Base-by-base conservation (phyloP, 35 echinoderm and acorn worm genomes). In the Apostichopus japonicus region DNA sequence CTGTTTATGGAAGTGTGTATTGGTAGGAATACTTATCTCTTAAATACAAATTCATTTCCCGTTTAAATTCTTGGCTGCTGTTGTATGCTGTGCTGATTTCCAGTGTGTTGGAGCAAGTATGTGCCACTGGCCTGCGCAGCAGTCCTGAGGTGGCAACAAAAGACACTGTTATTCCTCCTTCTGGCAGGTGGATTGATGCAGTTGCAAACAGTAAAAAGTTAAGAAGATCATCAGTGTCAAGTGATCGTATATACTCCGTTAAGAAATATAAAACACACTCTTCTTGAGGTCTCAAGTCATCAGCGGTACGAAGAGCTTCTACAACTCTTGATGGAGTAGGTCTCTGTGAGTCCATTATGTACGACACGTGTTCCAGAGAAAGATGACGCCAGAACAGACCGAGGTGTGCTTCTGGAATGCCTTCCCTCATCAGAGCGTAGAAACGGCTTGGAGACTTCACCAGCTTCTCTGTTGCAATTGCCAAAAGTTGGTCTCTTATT, bases 131-230 rank as follows among this genome's bases (percentile, higher is more conserved):
- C 27, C 79, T 14, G 10, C 54, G n/a, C 15, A 53, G 19, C 13
- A 82, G 5, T 13, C 79, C 79, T 6, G 54, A 10, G 10, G 27
- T 55, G 54, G 21, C 79, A 82, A 82, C 79, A 51, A 82, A 82
- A 13, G 22, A 19, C 7, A 82, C 23, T 27, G 23, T 82, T 51
- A 82, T 82, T 27, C 79, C 79, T 27, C 27, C 79, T 16, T 55
- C 54, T 17, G 79, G 44, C 79, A 82, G 23, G 25, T 82, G 79
- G 53, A 82, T 82, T 13, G 79, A 82, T 17, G 21, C 79, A 53
- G 79, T 82, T 5, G 27, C 79, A 82, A 82, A 82, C 21, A 82
- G n/a, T 5, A 82, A 24, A 55, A 82, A 82, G 17, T 82, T 82
- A 11, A 27, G n/a, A 51, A 82, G 79, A 24, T 55, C 79, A 53